Conservation (phyloP, 2,113 vertebrate genomes). For the Arvicanthis niloticus region DNA sequence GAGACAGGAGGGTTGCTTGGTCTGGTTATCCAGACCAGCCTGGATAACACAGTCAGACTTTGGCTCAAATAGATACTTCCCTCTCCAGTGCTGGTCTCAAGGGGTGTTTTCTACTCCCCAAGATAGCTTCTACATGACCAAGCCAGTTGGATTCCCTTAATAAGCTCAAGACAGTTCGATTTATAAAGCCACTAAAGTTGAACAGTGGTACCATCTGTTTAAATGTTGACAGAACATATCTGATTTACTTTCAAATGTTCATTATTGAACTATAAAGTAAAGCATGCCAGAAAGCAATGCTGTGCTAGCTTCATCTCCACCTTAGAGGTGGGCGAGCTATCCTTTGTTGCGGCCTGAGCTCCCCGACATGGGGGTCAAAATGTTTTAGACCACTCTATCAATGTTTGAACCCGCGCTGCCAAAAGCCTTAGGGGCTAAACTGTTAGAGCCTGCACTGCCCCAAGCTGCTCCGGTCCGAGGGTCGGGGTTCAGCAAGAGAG, state of each 20-base stretch:
- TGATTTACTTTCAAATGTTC: constrained; percentile 38
- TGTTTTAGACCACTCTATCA: too few relatives aligned
- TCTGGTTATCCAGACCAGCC: neutral
- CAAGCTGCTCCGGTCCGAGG: too few relatives aligned
- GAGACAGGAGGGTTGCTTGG: neutral
- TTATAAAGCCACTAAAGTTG: constrained; percentile 30
- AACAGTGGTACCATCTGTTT: neutral
- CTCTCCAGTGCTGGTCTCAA: neutral
- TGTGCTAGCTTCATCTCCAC: neutral
- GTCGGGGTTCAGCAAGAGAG: too few relatives aligned
- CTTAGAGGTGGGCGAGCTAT: neutral
- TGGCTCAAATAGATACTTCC: neutral
- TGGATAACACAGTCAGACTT: neutral
- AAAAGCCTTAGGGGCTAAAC: too few relatives aligned
- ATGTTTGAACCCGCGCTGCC: too few relatives aligned
- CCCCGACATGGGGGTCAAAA: too few relatives aligned
- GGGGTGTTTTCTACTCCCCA: neutral
- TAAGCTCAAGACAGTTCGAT: neutral
- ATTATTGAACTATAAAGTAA: neutral
- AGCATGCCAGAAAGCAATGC: neutral
- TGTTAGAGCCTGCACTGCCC: too few relatives aligned
- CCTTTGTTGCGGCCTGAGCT: too few relatives aligned
- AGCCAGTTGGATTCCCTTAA: neutral
- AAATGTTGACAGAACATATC: neutral
- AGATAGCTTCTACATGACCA: neutral